Conservation (phyloP, 2,113 vertebrate genomes). For the Zingel zingel region DNA sequence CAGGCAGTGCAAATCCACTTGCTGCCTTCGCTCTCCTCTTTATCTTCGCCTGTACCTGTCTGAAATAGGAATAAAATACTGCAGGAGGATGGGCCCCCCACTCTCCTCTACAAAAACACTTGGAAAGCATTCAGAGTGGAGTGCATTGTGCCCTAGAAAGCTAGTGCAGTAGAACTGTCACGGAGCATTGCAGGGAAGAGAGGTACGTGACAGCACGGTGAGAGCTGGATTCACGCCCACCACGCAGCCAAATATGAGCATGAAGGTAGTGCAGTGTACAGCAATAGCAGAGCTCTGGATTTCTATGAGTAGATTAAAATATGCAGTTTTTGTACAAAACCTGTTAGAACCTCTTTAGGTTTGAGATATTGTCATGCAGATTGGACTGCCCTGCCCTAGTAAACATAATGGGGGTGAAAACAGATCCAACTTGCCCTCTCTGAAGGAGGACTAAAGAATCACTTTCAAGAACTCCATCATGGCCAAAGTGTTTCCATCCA, state of each 20-base stretch:
- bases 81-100: conserved; percentile 49
- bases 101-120: conserved; percentile 62
- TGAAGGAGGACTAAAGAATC: not conserved
- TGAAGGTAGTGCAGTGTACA: conserved; percentile 29
- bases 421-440: not conserved
- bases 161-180: conserved; percentile 77
- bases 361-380: conserved; percentile 17
- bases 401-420: not conserved
- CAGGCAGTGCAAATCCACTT: conserved; percentile 18
- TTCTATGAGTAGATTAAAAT: conserved; percentile 6
- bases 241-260: conserved; percentile 44
- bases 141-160: conserved; percentile 72
- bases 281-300: conserved; percentile 21
- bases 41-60: conserved; percentile 54
- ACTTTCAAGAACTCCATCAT: not conserved
- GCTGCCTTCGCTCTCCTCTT: conserved; percentile 26
- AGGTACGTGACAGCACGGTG: conserved; percentile 58
- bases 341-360: not conserved
- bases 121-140: conserved; percentile 71
- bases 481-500: not conserved
- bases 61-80: conserved; percentile 66
- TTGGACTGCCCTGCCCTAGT: not conserved
- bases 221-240: conserved; percentile 63
- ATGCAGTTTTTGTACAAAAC: not conserved
- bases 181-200: conserved; percentile 73